Percentiles rank a stretch among this genome's conserved stretches.
Evolutionary conservation across 2,113 vertebrate genomes (phyloP).

Genomic region (Aleadryas rufinucha): DNA sequence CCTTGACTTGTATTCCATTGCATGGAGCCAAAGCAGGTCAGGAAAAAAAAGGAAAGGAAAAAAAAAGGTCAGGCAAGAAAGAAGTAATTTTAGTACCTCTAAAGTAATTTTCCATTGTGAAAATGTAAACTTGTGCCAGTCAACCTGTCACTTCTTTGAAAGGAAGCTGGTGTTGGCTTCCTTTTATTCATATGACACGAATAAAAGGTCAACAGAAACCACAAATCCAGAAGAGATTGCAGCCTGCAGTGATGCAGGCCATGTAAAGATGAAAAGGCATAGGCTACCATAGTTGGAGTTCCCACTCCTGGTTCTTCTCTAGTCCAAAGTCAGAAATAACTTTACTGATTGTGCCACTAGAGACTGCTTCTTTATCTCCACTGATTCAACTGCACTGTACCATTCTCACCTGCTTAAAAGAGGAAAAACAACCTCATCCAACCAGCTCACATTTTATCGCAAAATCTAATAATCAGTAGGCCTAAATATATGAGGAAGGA

Average conservation of each 20-base stretch:
- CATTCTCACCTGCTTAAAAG: not conserved
- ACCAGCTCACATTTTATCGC: not conserved
- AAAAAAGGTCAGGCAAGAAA: not conserved
- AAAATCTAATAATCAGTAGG: not conserved
- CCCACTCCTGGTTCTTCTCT: not conserved
- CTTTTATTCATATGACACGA: too few species aligned
- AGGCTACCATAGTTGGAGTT: not conserved
- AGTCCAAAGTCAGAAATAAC: not conserved
- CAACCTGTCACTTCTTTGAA: not conserved
- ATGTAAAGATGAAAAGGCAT: not conserved
- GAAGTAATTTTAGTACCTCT: not conserved
- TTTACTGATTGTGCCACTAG: not conserved
- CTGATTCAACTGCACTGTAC: not conserved
- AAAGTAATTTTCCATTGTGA: not conserved
- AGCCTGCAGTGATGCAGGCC: not conserved
- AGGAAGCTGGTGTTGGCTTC: not conserved
- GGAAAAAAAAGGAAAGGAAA: not conserved
- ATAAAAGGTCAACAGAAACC: not conserved
- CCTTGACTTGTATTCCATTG: not conserved
- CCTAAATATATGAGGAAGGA: not conserved
- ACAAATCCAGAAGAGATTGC: not conserved
- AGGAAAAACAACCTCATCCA: not conserved
- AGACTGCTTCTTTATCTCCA: not conserved
- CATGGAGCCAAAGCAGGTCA: not conserved
- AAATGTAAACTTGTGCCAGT: not conserved